These are phyloP conservation scores for Eupleurogrammus muticus DNA, from an alignment of 2,797 vertebrate species.

Conservation along the genomic window DNA sequence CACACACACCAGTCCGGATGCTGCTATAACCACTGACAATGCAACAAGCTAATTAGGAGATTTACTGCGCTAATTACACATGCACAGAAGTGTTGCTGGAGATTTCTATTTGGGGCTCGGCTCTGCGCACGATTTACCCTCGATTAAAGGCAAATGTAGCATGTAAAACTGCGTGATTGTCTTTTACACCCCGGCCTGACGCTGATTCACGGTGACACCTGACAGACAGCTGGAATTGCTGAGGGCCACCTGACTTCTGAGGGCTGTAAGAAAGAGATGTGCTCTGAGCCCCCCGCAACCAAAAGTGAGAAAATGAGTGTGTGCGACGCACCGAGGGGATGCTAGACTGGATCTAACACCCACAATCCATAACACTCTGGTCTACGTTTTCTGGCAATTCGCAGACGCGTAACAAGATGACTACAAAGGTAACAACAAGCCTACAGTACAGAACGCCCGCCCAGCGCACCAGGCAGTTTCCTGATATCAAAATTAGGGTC, in stretches of 20 bases:
- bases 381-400: conserved; percentile 66
- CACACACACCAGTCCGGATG: conserved; percentile 41
- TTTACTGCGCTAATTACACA: conserved; percentile 75
- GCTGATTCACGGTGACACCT: conserved; percentile 76
- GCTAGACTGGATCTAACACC: conserved; percentile 70
- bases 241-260: conserved; percentile 79
- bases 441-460: conserved; percentile 41
- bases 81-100: conserved; percentile 65
- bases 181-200: conserved; percentile 69
- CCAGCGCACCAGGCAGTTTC: conserved; percentile 30
- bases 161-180: conserved; percentile 75
- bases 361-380: conserved; percentile 59
- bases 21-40: conserved; percentile 66
- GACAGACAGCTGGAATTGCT: conserved; percentile 84
- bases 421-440: conserved; percentile 57
- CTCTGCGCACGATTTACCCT: conserved; percentile 62
- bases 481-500: conserved; percentile 57
- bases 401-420: conserved; percentile 54
- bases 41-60: conserved; percentile 79
- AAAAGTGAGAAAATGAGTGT: conserved; percentile 64
- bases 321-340: conserved; percentile 41
- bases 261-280: conserved; percentile 61
- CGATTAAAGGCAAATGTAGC: conserved; percentile 82
- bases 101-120: conserved; percentile 62
- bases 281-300: conserved; percentile 59